Conservation (phyloP, 2,113 vertebrate genomes). For the Grus americana region DNA sequence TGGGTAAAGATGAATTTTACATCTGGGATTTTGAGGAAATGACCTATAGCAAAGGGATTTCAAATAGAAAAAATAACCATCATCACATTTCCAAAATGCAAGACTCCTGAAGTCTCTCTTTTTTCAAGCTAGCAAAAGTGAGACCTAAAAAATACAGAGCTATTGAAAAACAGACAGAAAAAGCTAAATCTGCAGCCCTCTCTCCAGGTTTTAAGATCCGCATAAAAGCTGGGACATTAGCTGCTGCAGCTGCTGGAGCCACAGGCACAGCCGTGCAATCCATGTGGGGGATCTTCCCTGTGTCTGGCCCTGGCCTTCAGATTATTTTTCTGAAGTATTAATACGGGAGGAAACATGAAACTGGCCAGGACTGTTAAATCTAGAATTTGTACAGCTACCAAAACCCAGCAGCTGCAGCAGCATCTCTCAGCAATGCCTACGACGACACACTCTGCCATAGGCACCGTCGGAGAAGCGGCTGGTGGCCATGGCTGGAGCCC, state of each 20-base stretch:
- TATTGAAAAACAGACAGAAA: neutral
- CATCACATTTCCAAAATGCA: neutral
- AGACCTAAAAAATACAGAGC: neutral
- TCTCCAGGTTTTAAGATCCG: neutral
- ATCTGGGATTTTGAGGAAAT: neutral
- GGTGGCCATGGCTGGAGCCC: neutral
- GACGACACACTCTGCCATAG: neutral
- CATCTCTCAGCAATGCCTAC: neutral
- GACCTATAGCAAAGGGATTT: neutral
- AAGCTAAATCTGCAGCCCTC: neutral
- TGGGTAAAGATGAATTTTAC: neutral
- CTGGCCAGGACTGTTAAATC: neutral
- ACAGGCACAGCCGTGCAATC: neutral
- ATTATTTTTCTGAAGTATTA: neutral
- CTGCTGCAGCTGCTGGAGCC: slow-evolving; percentile 19
- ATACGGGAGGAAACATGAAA: neutral
- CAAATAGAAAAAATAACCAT: neutral
- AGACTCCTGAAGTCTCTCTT: neutral
- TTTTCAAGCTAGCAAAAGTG: neutral
- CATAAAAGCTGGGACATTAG: neutral
- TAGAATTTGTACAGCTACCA: neutral
- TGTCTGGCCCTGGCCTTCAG: neutral
- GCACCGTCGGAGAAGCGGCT: neutral
- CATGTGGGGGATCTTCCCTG: neutral
- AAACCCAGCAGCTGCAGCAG: neutral